A percentile compares a stretch with the other conserved stretches of the same genome.
phyloP scores from a whole-genome alignment of 2,113 vertebrate species.

The Upupa epops region DNA sequence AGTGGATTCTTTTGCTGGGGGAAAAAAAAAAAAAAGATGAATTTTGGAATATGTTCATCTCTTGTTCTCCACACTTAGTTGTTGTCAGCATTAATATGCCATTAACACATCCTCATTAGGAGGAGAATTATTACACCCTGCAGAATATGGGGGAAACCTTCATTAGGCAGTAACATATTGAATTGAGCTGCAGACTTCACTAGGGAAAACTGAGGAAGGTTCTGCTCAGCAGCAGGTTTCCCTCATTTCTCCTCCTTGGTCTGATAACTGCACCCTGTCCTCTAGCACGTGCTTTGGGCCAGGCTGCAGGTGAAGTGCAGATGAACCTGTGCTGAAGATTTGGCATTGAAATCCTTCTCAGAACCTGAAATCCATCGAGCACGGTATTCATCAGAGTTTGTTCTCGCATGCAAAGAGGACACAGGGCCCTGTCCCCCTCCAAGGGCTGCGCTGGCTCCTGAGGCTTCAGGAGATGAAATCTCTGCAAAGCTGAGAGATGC shows the following conservation, averaged over 20 bases:
- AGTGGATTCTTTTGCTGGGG: background rate
- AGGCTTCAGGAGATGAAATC: slow-evolving; percentile 21
- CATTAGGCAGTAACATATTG: slow-evolving; percentile 60
- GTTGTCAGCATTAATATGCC: slow-evolving; percentile 60
- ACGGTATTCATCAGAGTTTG: background rate
- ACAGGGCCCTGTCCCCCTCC: background rate
- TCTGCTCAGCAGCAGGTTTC: background rate
- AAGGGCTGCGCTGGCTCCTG: background rate
- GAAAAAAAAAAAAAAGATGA: background rate
- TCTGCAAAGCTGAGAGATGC: slow-evolving; percentile 28
- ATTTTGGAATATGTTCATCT: slow-evolving; percentile 36
- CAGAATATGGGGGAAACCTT: slow-evolving; percentile 52
- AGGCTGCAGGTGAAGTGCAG: background rate
- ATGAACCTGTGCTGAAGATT: background rate
- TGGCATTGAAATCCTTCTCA: background rate
- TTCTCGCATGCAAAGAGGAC: background rate
- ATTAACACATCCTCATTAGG: slow-evolving; percentile 48
- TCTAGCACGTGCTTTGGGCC: background rate
- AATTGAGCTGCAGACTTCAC: slow-evolving; percentile 15
- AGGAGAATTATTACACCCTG: slow-evolving; percentile 54
- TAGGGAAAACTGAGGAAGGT: slow-evolving; percentile 21
- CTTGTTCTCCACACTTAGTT: slow-evolving; percentile 30
- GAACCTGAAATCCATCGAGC: slow-evolving; percentile 13
- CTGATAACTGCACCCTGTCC: background rate
- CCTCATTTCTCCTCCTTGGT: background rate